Conservation (phyloP, 2,797 vertebrate genomes). For the Peromyscus attwateri region DNA sequence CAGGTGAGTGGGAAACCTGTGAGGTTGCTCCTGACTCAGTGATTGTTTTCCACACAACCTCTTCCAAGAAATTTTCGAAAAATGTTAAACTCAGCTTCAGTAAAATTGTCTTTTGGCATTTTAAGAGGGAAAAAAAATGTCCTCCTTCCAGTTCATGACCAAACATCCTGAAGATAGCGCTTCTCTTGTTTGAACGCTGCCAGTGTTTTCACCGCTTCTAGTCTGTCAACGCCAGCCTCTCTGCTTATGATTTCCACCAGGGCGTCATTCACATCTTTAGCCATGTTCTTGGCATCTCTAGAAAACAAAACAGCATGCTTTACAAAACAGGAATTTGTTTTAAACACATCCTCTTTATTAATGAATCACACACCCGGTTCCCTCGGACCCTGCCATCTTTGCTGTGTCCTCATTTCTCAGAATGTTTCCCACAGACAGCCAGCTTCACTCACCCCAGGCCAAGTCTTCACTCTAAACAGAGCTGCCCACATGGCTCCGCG, state of each 20-base stretch:
- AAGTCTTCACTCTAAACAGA: not conserved
- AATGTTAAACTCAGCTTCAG: not conserved
- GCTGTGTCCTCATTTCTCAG: not conserved
- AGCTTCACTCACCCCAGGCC: not conserved
- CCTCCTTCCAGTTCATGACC: slow-evolving; percentile 89
- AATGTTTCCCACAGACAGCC: not conserved
- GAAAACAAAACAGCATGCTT: not conserved
- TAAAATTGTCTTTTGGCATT: not conserved
- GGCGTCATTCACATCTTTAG: slow-evolving; percentile 93
- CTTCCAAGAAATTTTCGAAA: not conserved
- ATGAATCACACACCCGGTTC: not conserved
- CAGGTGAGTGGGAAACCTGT: fast-evolving
- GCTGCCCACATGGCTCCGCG: not conserved
- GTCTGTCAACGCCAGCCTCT: slow-evolving; percentile 90
- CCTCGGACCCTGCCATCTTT: fast-evolving
- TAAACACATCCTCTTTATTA: not conserved
- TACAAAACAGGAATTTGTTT: not conserved
- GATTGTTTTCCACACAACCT: fast-evolving
- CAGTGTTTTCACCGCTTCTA: slow-evolving; percentile 94
- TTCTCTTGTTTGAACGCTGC: slow-evolving; percentile 93
- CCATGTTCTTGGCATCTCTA: slow-evolving; percentile 98
- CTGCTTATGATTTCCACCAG: slow-evolving; percentile 91
- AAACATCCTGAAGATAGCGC: slow-evolving; percentile 96
- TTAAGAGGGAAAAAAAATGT: not conserved
- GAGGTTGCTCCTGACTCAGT: fast-evolving